A percentile compares a stretch with the other conserved stretches of the same genome.
These are phyloP conservation scores for Thalassoma bifasciatum DNA, from an alignment of 2,113 vertebrate genomes.

Conservation along the genomic window DNA sequence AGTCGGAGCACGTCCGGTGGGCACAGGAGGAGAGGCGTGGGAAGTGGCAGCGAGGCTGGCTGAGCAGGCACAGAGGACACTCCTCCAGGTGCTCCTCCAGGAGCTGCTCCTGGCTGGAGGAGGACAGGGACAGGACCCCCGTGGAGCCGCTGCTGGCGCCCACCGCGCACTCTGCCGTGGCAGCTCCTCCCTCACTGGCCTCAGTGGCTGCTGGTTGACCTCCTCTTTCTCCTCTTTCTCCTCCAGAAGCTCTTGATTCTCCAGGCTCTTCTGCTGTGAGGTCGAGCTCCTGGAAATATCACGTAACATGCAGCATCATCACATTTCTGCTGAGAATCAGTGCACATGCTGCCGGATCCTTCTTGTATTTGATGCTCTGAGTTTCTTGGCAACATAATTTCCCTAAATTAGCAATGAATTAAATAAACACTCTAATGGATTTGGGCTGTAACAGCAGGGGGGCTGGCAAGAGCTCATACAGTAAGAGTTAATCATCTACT, in stretches of 20 bases:
- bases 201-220: slow-evolving; percentile 31
- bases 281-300: slow-evolving; percentile 58
- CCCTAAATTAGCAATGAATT: slow-evolving; percentile 64
- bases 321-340: neutral
- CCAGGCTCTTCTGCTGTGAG: slow-evolving; percentile 62
- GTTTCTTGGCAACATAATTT: slow-evolving; percentile 74
- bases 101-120: slow-evolving; percentile 83
- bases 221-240: slow-evolving; percentile 69
- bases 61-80: slow-evolving; percentile 89
- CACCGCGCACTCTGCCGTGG: slow-evolving; percentile 59
- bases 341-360: neutral
- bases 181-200: slow-evolving; percentile 29
- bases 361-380: slow-evolving; percentile 18
- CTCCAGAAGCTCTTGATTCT: slow-evolving; percentile 61
- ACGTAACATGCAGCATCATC: neutral
- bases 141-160: slow-evolving; percentile 68
- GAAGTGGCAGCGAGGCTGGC: slow-evolving; percentile 86
- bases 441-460: slow-evolving; percentile 36
- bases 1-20: slow-evolving; percentile 84
- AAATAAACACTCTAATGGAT: slow-evolving; percentile 74
- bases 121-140: slow-evolving; percentile 80
- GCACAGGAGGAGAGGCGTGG: slow-evolving; percentile 83
- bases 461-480: slow-evolving; percentile 15
- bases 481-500: slow-evolving; percentile 66
- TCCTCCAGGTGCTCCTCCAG: slow-evolving; percentile 86